Base-by-base conservation (phyloP, 2,888 invertebrate species). In the Uropetala carovei region DNA sequence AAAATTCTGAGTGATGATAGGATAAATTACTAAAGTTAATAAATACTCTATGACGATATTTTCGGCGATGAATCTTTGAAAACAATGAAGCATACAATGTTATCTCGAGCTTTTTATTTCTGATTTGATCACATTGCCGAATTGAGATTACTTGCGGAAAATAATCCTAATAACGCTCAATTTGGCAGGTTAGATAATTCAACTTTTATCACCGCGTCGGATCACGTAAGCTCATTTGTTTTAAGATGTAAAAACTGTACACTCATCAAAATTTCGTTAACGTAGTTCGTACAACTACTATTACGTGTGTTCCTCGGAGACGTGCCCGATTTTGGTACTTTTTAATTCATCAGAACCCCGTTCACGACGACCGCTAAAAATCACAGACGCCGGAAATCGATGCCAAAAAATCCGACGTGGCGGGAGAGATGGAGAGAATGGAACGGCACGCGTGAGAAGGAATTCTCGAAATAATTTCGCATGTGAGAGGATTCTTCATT, bases 391-490 rank as follows among this genome's bases (percentile, higher is more conserved):
- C 75, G 75, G 75, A 75, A 75, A 75, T 22, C 27, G 75, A 75
- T 75, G 75, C 75, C 75, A 75, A 75, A 75, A 75, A 27, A 75
- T 22, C 75, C 27, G 22, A 75, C 75, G 75, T 75, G 75, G 22
- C 27, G 13, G 75, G 27, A 27, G 75, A 75, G 75, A 75, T 75
- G 75, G 75, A 75, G 75, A 75, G 75, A 22, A 27, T 22, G 75
- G 27, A 27, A 75, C 10, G 75, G 75, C 75, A 27, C 75, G 75
- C 27, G 85, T 18, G 85, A 58, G 85, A 57, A 58, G 85, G n/a
- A 30, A 57, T 60, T 86, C 86, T 86, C 60, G 18, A 60, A 86
- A 86, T 86, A 86, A 86, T 86, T 60, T 27, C 86, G 85, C 86
- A 60, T 60, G 86, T 30, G 59, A 59, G 86, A 86, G 60, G 14